Percentiles rank a stretch among this genome's conserved stretches.
Conservation (phyloP, 2,888 invertebrate species). For the Nasonovia ribisnigri region DNA sequence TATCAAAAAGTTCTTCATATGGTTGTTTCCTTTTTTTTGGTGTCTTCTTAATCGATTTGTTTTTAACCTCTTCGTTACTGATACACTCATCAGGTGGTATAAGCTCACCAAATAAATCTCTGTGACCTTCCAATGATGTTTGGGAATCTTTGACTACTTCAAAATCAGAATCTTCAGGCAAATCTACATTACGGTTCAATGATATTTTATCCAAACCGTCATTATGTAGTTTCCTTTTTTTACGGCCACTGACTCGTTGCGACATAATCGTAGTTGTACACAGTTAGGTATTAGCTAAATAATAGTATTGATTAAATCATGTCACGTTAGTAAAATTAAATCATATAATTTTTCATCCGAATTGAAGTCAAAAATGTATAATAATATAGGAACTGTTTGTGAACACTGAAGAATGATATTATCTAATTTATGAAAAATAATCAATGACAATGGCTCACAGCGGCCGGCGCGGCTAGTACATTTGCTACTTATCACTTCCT, state of each 20-base stretch:
- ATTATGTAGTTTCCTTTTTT: constrained; percentile 36
- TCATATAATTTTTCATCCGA: not conserved
- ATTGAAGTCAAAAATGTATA: not conserved
- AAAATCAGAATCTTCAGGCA: not conserved
- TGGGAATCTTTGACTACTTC: not conserved
- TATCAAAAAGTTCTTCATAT: not conserved
- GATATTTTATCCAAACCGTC: not conserved
- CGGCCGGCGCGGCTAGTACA: too few species aligned
- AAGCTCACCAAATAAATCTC: constrained; percentile 45
- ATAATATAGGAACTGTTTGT: too few species aligned
- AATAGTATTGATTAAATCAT: not conserved
- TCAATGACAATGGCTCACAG: too few species aligned
- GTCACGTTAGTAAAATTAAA: not conserved
- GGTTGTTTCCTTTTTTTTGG: not conserved
- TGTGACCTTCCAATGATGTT: not conserved
- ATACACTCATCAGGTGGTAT: not conserved
- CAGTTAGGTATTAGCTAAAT: too few species aligned
- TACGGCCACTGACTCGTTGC: constrained; percentile 25
- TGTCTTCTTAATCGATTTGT: not conserved
- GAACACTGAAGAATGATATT: not conserved
- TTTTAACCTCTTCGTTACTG: not conserved
- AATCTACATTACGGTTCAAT: not conserved
- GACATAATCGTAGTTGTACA: not conserved
- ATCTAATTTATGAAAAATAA: too few species aligned
- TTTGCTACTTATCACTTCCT: too few species aligned